Percentiles rank a stretch among this genome's conserved stretches.
These are phyloP conservation scores for Dipodomys ordii DNA, from an alignment of 2,113 vertebrate genomes.

Conservation along the genomic window DNA sequence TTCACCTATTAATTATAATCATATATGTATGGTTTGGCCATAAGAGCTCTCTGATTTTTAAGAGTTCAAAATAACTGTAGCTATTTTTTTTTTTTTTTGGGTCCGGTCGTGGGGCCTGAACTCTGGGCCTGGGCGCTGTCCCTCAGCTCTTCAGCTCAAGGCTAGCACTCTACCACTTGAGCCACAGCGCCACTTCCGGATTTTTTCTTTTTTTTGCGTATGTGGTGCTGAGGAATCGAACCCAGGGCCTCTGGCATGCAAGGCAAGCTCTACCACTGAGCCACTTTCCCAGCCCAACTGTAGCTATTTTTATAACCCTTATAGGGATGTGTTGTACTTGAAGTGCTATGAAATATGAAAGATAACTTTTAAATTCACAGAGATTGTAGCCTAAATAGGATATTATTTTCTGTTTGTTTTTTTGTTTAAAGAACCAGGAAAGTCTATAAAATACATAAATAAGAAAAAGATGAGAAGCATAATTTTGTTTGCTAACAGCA, in stretches of 20 bases:
- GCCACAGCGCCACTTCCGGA: no score
- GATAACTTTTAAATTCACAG: neutral
- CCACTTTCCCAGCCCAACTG: no score
- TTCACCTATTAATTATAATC: neutral
- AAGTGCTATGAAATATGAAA: conserved; percentile 17
- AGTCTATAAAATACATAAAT: neutral
- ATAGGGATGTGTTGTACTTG: neutral
- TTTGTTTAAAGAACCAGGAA: neutral
- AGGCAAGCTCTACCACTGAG: no score
- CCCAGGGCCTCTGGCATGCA: no score
- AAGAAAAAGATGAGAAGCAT: neutral
- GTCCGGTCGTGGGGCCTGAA: no score
- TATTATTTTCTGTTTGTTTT: neutral
- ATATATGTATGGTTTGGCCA: neutral
- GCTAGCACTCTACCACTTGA: no score
- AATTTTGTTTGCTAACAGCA: neutral
- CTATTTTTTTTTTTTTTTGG: no score
- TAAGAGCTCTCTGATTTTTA: neutral
- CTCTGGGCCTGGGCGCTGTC: no score
- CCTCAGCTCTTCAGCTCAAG: no score
- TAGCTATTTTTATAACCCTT: neutral
- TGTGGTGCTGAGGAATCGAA: no score
- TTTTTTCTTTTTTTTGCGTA: no score
- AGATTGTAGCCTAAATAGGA: neutral
- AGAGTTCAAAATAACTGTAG: neutral